Evolutionary conservation across 2,888 invertebrate genomes (phyloP).

Genomic region (Drosophila atripex): DNA sequence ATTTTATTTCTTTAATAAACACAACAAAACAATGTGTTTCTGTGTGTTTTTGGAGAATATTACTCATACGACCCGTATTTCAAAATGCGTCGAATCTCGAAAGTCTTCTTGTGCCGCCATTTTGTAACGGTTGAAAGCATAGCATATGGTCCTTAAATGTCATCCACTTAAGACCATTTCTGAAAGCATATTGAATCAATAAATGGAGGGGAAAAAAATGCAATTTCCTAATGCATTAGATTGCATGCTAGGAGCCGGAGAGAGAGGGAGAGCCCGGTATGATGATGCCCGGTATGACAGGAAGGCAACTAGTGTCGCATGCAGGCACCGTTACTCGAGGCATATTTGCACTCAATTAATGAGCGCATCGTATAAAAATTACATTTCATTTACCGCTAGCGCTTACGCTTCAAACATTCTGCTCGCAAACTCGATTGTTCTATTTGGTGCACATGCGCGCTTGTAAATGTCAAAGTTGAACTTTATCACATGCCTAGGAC

Average conservation of each 20-base stretch:
- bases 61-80: neutral
- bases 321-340: slow-evolving; percentile 1
- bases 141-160: slow-evolving; percentile 1
- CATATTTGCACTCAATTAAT: slow-evolving; percentile 14
- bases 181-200: slow-evolving; percentile 1
- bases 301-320: slow-evolving; percentile 28
- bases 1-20: neutral
- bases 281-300: neutral
- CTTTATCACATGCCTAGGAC: slow-evolving; percentile 38
- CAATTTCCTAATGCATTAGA: neutral
- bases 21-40: neutral
- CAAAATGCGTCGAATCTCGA: neutral
- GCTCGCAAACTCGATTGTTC: slow-evolving; percentile 11
- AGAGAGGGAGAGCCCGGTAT: neutral
- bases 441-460: slow-evolving; percentile 57
- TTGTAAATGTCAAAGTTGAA: slow-evolving; percentile 71
- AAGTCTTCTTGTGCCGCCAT: neutral
- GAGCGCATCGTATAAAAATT: slow-evolving; percentile 2
- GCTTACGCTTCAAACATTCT: slow-evolving; percentile 4
- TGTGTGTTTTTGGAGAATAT: neutral
- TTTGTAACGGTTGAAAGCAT: neutral
- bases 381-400: slow-evolving; percentile 13
- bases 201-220: neutral
- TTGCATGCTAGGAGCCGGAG: neutral
- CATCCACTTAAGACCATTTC: neutral